Evolutionary conservation across 2,113 vertebrate species (phyloP), one percentile per base, ranked within the genome.

Genomic region (Cariama cristata): DNA sequence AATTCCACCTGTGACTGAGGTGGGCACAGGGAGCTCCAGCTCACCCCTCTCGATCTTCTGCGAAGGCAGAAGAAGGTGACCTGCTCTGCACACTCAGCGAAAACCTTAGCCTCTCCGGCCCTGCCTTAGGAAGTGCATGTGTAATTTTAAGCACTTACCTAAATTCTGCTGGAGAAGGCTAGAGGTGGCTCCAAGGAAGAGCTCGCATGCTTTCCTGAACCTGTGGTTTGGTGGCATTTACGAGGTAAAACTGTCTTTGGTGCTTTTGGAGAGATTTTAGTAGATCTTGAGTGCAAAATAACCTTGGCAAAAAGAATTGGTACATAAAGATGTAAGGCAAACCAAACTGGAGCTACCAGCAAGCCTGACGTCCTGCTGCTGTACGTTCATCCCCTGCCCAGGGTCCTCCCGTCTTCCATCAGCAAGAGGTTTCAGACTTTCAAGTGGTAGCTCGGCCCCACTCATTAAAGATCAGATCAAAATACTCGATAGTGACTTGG

Each of bases 401-500:
- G 69, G 26, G 14, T 28, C 62, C 69, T 55, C n/a, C 10, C 32
- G 9, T 11, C 45, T 60, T 38, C 27, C 58, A 38, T 5, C 55
- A 56, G 12, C 76, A 49, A 30, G 11, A 56, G 26, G 35, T 14
- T 16, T 38, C 19, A 28, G 55, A 22, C 38, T n/a, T 66, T 59
- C 35, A 28, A 38, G 28, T 1, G 23, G 55, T 17, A 50, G 32
- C 42, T 28, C 3, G 0, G 49, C 35, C 32, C 12, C 27, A 8
- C 30, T 7, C 8, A 16, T 52, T 18, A 64, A 79, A 28, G 52
- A 27, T 15, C 44, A 11, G 11, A 28, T 50, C 55, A 33, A 56
- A 62, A 24, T 2, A 14, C 47, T 21, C 1, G 0, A 35, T 2
- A 14, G 52, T 0, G 9, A 62, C 47, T 24, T 44, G 35, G 73